Evolutionary conservation across 2,113 vertebrate species (phyloP).

Genomic region (Microtus montanus): DNA sequence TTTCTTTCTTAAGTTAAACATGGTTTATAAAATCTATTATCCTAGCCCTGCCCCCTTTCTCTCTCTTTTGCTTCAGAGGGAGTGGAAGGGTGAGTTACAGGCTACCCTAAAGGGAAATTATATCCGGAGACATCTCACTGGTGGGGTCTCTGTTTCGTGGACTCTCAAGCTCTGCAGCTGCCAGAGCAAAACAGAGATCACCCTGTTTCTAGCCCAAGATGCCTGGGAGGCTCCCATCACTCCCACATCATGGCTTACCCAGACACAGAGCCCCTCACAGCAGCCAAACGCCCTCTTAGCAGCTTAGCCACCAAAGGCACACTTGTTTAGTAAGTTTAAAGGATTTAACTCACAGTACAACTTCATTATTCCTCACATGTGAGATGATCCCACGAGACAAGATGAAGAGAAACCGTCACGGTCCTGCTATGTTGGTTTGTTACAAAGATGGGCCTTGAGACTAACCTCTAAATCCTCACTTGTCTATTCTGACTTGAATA

Average conservation of each 20-base stretch:
- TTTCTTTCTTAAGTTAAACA: conserved; percentile 55
- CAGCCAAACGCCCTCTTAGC: background rate
- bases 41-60: background rate
- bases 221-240: background rate
- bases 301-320: background rate
- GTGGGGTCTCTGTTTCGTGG: background rate
- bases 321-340: background rate
- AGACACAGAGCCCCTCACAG: background rate
- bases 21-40: conserved; percentile 31
- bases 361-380: background rate
- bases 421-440: rapidly evolving
- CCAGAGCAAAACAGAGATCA: background rate
- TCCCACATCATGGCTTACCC: background rate
- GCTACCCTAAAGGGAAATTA: background rate
- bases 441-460: background rate
- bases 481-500: background rate
- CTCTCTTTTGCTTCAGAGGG: background rate
- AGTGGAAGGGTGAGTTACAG: background rate
- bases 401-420: background rate
- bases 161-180: background rate
- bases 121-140: background rate
- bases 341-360: background rate
- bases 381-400: background rate
- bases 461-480: background rate
- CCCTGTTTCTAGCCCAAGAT: background rate